Evolutionary conservation across 2,797 vertebrate genomes (phyloP).

Genomic region (Ficedula albicollis): DNA sequence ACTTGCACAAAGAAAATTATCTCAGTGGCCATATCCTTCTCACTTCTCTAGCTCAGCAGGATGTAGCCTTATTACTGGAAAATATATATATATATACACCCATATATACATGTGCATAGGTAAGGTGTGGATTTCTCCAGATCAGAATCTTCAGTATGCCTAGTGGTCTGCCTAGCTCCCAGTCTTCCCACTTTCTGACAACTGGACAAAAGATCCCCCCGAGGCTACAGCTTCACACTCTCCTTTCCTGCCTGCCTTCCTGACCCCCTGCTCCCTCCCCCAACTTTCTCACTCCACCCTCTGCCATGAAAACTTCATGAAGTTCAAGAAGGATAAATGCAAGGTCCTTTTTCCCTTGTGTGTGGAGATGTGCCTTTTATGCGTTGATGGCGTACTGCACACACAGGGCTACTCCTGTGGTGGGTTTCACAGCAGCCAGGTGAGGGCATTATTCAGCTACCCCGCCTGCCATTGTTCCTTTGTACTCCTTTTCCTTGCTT

Average conservation of each 20-base stretch:
- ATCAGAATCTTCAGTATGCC: background rate
- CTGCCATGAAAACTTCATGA: background rate
- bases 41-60: background rate
- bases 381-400: rapidly evolving
- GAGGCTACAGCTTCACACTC: background rate
- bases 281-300: background rate
- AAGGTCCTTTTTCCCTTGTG: background rate
- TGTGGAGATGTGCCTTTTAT: background rate
- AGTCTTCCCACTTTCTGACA: background rate
- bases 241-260: background rate
- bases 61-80: background rate
- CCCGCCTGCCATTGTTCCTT: background rate
- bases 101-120: rapidly evolving
- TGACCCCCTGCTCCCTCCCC: rapidly evolving
- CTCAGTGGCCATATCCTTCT: background rate
- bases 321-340: background rate
- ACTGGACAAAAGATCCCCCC: rapidly evolving
- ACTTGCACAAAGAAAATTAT: background rate
- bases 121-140: background rate
- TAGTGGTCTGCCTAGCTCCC: background rate
- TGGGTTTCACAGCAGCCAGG: background rate
- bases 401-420: rapidly evolving
- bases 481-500: rapidly evolving
- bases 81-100: rapidly evolving
- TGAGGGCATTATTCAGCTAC: background rate